Percentiles rank a stretch among this genome's conserved stretches.
These are phyloP conservation scores for Heliornis fulica DNA, from an alignment of 2,113 vertebrate genomes.

Conservation along the genomic window DNA sequence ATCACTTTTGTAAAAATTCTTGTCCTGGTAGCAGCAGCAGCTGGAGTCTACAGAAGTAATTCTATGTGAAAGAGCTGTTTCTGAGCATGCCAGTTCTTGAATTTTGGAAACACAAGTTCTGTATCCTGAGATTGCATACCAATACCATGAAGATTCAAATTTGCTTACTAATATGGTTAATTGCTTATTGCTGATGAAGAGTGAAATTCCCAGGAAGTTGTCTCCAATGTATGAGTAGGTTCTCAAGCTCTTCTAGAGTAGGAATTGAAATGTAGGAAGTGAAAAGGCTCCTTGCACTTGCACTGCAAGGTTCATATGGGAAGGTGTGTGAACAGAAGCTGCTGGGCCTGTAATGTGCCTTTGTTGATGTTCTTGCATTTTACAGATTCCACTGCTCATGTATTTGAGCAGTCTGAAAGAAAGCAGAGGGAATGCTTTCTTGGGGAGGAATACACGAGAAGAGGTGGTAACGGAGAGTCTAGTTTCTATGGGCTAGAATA, in stretches of 20 bases:
- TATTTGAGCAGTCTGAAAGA: background rate
- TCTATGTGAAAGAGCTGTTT: background rate
- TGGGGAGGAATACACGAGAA: background rate
- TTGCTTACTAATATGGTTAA: background rate
- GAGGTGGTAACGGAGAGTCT: background rate
- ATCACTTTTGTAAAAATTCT: background rate
- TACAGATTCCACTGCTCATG: background rate
- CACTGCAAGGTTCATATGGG: background rate
- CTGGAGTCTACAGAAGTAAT: background rate
- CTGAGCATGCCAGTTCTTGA: background rate
- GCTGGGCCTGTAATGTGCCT: background rate
- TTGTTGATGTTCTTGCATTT: background rate
- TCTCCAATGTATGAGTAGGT: rapidly evolving
- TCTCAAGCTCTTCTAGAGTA: background rate
- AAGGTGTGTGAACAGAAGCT: background rate
- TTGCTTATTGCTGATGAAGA: background rate
- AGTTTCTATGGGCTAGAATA: background rate
- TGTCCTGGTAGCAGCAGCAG: background rate
- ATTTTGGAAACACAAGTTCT: background rate
- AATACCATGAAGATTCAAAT: background rate
- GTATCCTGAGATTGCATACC: background rate
- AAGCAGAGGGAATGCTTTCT: too few relatives aligned
- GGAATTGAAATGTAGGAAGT: background rate
- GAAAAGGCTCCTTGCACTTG: background rate
- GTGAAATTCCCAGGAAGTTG: background rate